Evolutionary conservation across 2,797 vertebrate genomes (phyloP), one percentile per base, ranked within the genome.

Genomic region (Acrocephalus scirpaceus): DNA sequence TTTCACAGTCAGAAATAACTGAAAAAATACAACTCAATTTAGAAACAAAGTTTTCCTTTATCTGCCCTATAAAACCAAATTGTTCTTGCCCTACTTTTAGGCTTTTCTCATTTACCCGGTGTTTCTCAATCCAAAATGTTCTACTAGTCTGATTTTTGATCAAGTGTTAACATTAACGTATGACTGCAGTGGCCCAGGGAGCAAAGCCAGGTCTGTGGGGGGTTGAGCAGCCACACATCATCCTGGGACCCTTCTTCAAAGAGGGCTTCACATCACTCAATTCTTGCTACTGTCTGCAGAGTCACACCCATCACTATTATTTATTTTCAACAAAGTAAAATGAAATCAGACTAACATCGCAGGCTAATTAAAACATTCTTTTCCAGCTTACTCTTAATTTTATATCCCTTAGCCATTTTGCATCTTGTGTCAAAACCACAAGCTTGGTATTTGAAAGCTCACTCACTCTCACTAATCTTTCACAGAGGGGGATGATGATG

Each of bases 281-380:
- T 40, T 74, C 30, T 75, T 78, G 44, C 25, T 81, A 10, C n/a
- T 89, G 19, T 62, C 75, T 2, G 1, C 48, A 69, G 53, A 2
- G 2, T 32, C 70, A 40, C 19, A 56, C 26, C 16, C 56, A 64
- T 22, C 51, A 45, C n/a, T 62, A 32, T 51, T 75, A 62, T 10
- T 77, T 83, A 32, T 70, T 93, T 90, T 66, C 67, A 84, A 56
- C 34, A 75, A 79, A 81, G 18, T 34, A 86, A 88, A 90, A 92
- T 66, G 2, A 72, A 86, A 88, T 54, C 13, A 50, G 56, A 80
- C 50, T 38, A 87, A 42, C 15, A 40, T 84, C 72, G 86, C 58
- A 8, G 18, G 16, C 20, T 78, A 77, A 88, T 78, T 75, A 83
- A 93, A 92, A 72, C 27, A n/a, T 81, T 70, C 1, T 58, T 92